Base-by-base conservation (phyloP, 1,140 invertebrate species). In the Phymastichus coffea region DNA sequence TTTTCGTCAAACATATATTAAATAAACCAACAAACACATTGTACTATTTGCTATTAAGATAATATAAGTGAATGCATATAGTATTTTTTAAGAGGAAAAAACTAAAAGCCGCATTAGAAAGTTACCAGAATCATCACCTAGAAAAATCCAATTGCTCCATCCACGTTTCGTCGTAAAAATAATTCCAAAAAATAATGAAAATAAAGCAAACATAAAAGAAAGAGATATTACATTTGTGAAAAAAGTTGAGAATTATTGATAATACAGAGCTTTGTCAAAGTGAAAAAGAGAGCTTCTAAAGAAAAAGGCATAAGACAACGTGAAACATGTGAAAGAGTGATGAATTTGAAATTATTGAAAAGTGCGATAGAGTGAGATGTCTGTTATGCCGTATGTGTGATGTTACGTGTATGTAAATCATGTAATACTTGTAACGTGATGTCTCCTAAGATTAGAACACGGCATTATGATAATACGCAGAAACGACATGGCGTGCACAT, bases 401-500 rank as follows among this genome's bases (percentile, higher is more conserved):
- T 74, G 69, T 77, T 78, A 75, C 66, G 68, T 75, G 72, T 77
- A 74, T 76, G 72, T 75, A 72, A 70, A 76, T 63, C 65, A 71
- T 73, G 71, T 75, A 66, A 70, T 77, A 77, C 69, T 70, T 75
- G 73, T 77, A 73, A 75, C 71, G 70, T 74, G 68, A 73, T 75
- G 65, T 77, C 73, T 63, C 66, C 61, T 72, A 73, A 73, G 65
- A 71, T 73, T 76, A 74, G 58, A 72, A 67, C 63, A 73, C 60
- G 67, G 64, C 65, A 70, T 68, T 66, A 68, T 33, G 12, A 33
- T 7, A 33, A 33, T 68, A 72, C 30, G 64, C 65, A 63, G 68
- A 64, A 64, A 33, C 12, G 28, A 33, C 12, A 68, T 70, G 70
- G 65, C 67, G 70, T 75, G 67, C 57, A 22, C 44, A 61, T 75